A percentile compares a stretch with the other conserved stretches of the same genome.
Conservation (phyloP, 2,888 invertebrate species). For the Coelinius sp. region DNA sequence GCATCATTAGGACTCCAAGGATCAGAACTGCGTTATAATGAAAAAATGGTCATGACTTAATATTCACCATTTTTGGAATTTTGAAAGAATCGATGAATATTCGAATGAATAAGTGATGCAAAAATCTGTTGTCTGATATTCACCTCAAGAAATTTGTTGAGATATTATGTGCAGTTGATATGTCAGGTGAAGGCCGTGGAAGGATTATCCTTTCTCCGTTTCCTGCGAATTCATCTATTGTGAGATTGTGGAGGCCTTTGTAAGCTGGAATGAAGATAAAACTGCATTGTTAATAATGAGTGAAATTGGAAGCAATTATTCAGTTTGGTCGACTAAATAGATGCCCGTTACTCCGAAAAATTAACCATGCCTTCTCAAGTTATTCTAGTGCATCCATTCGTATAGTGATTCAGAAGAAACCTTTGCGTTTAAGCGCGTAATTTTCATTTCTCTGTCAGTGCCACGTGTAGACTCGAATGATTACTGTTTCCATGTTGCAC, state of each 20-base stretch:
- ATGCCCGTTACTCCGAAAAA: background rate
- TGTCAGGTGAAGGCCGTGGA: background rate
- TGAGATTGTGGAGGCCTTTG: background rate
- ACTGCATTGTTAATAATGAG: background rate
- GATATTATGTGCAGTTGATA: background rate
- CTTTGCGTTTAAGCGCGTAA: background rate
- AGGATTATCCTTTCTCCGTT: background rate
- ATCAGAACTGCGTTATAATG: slow-evolving; percentile 56
- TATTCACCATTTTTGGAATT: slow-evolving; percentile 30
- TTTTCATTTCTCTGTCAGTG: background rate
- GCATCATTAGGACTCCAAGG: slow-evolving; percentile 49
- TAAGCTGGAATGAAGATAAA: background rate
- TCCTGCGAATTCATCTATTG: background rate
- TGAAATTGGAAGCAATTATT: background rate
- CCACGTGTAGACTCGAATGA: slow-evolving; percentile 6
- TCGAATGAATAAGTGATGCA: background rate
- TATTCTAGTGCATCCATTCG: slow-evolving; percentile 11
- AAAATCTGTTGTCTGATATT: background rate
- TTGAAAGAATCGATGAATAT: background rate
- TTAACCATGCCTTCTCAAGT: background rate
- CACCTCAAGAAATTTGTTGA: background rate
- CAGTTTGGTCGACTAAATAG: background rate
- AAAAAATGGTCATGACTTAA: slow-evolving; percentile 48
- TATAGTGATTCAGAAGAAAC: slow-evolving; percentile 10
- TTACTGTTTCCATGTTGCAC: slow-evolving; percentile 6